phyloP scores from a whole-genome alignment of 2,113 vertebrate genomes.

The Hippotragus niger region DNA sequence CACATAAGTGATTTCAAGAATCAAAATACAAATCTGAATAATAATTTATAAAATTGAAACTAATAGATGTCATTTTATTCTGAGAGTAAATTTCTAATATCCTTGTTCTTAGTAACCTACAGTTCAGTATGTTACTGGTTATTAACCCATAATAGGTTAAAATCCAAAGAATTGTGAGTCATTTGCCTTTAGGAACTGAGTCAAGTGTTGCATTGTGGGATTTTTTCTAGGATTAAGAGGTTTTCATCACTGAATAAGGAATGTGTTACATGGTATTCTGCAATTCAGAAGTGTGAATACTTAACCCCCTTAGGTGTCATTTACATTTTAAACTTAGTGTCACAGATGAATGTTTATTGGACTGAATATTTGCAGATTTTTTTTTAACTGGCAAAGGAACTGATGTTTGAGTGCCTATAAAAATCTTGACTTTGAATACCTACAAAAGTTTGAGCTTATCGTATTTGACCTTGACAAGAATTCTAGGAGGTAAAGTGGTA shows the following conservation, averaged over 20 bases:
- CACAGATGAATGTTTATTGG: neutral
- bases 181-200: neutral
- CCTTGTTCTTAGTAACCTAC: neutral
- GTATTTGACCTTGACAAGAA: neutral
- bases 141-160: neutral
- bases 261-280: neutral
- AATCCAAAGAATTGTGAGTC: neutral
- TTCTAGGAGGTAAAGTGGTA: neutral
- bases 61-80: neutral
- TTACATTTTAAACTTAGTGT: neutral
- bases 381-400: neutral
- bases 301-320: neutral
- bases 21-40: constrained; percentile 3
- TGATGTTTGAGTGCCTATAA: neutral
- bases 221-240: neutral
- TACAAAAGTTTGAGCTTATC: neutral
- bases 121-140: constrained; percentile 16
- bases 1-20: neutral
- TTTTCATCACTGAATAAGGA: neutral
- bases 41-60: neutral
- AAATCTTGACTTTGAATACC: neutral
- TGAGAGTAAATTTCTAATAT: neutral
- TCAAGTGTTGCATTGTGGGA: neutral
- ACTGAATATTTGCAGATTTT: neutral
- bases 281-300: neutral